phyloP scores from a whole-genome alignment of 2,797 vertebrate species.

The Cottoperca gobio region DNA sequence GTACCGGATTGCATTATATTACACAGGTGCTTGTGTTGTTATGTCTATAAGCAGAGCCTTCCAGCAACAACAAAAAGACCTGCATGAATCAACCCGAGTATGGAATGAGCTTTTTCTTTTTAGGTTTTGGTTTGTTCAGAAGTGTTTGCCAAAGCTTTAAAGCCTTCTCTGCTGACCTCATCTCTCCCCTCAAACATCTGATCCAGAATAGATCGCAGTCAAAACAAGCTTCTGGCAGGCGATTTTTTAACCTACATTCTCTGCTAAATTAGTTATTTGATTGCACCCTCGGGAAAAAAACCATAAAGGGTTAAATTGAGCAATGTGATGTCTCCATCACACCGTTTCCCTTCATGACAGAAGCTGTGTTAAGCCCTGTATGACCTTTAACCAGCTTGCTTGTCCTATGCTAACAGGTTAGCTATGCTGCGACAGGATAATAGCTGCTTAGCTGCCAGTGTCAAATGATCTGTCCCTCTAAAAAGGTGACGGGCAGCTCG shows the following conservation, averaged over 20 bases:
- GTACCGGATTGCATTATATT: slow-evolving; percentile 6
- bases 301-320: background rate
- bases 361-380: slow-evolving; percentile 19
- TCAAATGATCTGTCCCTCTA: slow-evolving; percentile 60
- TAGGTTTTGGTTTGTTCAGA: slow-evolving; percentile 31
- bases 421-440: slow-evolving; percentile 33
- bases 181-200: slow-evolving; percentile 47
- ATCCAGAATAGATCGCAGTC: slow-evolving; percentile 57
- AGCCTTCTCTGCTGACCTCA: slow-evolving; percentile 36
- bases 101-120: slow-evolving; percentile 8
- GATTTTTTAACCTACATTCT: background rate
- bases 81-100: background rate
- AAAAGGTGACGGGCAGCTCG: slow-evolving; percentile 51
- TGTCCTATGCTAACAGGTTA: slow-evolving; percentile 37
- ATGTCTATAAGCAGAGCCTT: slow-evolving; percentile 7
- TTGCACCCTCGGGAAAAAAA: slow-evolving; percentile 18
- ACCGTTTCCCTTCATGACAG: background rate
- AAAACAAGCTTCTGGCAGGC: slow-evolving; percentile 36
- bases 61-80: background rate
- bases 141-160: slow-evolving; percentile 3
- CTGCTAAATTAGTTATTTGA: slow-evolving; percentile 27
- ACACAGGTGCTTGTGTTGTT: slow-evolving; percentile 5
- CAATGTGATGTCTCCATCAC: background rate
- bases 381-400: slow-evolving; percentile 37
- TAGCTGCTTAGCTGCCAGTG: slow-evolving; percentile 43